Evolutionary conservation across 2,888 invertebrate genomes (phyloP).

Genomic region (Lacanobia wlatinum): DNA sequence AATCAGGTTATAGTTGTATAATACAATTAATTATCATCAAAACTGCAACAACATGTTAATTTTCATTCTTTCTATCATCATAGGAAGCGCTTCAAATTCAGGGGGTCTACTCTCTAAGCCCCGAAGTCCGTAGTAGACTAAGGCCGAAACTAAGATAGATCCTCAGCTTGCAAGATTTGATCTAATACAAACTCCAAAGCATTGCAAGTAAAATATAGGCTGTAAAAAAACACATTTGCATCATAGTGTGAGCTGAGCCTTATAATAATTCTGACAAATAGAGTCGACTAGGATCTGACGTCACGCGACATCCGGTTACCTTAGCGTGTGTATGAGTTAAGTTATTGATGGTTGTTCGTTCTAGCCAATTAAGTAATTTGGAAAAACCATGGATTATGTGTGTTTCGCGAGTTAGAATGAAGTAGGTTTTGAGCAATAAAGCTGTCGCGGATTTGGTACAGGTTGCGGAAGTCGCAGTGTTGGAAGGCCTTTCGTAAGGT

Average conservation of each 20-base stretch:
- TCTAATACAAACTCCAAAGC: no score
- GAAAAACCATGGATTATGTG: slow-evolving; percentile 17
- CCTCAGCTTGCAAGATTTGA: no score
- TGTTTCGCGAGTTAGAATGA: slow-evolving; percentile 1
- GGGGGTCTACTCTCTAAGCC: no score
- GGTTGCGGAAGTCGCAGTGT: no score
- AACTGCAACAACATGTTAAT: no score
- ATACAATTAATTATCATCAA: no score
- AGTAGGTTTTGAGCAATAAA: slow-evolving; percentile 1
- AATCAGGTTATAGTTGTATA: no score
- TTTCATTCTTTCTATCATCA: no score
- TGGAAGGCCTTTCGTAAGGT: no score
- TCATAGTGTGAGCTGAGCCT: not conserved
- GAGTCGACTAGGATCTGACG: slow-evolving; percentile 44
- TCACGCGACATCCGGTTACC: slow-evolving; percentile 49
- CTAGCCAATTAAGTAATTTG: slow-evolving; percentile 37
- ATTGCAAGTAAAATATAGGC: not conserved
- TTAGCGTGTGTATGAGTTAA: slow-evolving; percentile 17
- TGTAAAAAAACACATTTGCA: not conserved
- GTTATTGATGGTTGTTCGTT: slow-evolving; percentile 38
- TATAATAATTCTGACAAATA: slow-evolving; percentile 41
- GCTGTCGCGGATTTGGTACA: not conserved
- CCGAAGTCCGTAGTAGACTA: no score
- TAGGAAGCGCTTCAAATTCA: no score
- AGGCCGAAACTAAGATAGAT: no score